Percentiles rank a stretch among this genome's conserved stretches.
phyloP scores from a whole-genome alignment of 2,797 vertebrate species.

The Microhierax caerulescens region DNA sequence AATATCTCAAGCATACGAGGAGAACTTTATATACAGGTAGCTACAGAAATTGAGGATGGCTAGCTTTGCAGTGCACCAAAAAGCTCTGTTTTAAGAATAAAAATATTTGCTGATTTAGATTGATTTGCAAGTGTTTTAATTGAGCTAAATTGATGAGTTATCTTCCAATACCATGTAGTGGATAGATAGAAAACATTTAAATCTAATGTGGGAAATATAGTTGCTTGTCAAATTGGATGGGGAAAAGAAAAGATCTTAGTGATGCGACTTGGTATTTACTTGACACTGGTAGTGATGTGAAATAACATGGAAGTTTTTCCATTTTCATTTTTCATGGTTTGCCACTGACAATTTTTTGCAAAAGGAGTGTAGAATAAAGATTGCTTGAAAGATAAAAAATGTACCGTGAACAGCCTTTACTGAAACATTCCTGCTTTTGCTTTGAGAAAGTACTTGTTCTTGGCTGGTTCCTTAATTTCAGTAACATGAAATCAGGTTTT shows the following conservation, averaged over 20 bases:
- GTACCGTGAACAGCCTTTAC: not conserved
- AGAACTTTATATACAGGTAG: not conserved
- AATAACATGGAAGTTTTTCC: not conserved
- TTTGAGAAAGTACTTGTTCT: not conserved
- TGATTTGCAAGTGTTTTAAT: not conserved
- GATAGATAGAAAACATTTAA: not conserved
- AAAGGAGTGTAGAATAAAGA: not conserved
- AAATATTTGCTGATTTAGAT: not conserved
- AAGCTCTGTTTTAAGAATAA: not conserved
- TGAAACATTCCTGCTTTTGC: not conserved
- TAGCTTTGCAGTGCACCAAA: not conserved
- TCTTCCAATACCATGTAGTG: not conserved
- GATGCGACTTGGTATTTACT: not conserved
- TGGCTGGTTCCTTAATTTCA: not conserved
- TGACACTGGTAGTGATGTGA: not conserved
- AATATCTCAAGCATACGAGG: fast-evolving
- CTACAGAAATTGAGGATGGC: not conserved
- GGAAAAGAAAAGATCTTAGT: not conserved
- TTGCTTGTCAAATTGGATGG: not conserved
- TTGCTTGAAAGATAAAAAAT: not conserved
- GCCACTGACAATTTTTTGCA: not conserved
- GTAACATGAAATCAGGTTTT: not conserved
- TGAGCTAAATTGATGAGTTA: not conserved
- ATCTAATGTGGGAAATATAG: not conserved
- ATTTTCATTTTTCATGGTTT: not conserved